These are phyloP conservation scores for Atlantisia rogersi DNA, from an alignment of 2,113 vertebrate species.

Conservation along the genomic window DNA sequence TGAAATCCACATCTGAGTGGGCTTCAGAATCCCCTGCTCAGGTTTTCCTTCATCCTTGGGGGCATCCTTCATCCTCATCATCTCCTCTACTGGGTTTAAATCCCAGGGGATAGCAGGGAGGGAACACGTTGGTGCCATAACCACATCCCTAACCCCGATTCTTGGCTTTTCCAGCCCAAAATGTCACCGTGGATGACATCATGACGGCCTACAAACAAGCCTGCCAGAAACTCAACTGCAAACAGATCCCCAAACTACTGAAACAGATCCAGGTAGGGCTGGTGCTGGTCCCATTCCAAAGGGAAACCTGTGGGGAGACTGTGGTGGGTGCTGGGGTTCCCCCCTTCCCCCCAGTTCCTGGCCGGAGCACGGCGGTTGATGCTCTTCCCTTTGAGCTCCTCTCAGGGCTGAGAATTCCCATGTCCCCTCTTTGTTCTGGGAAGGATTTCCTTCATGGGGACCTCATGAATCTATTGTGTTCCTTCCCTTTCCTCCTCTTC, in stretches of 20 bases:
- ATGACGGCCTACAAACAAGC: conserved; percentile 87
- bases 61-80: neutral
- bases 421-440: fast-evolving
- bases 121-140: too few species aligned
- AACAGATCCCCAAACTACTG: conserved; percentile 91
- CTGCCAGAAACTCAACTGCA: conserved; percentile 95
- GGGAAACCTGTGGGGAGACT: neutral
- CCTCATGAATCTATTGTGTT: too few species aligned
- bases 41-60: neutral
- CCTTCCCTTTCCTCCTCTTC: neutral
- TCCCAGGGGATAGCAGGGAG: fast-evolving
- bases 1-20: fast-evolving
- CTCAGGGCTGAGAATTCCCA: neutral
- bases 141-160: fast-evolving
- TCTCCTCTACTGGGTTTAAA: neutral
- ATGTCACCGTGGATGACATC: conserved; percentile 92
- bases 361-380: fast-evolving
- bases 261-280: conserved; percentile 90
- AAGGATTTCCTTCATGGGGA: neutral
- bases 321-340: neutral
- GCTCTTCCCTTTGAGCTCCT: neutral
- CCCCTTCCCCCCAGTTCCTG: too few species aligned
- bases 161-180: conserved; percentile 81
- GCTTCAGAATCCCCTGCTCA: neutral
- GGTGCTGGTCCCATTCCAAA: too few species aligned